These are phyloP conservation scores for Noctua janthe DNA, from an alignment of 2,888 invertebrate genomes.

Conservation along the genomic window DNA sequence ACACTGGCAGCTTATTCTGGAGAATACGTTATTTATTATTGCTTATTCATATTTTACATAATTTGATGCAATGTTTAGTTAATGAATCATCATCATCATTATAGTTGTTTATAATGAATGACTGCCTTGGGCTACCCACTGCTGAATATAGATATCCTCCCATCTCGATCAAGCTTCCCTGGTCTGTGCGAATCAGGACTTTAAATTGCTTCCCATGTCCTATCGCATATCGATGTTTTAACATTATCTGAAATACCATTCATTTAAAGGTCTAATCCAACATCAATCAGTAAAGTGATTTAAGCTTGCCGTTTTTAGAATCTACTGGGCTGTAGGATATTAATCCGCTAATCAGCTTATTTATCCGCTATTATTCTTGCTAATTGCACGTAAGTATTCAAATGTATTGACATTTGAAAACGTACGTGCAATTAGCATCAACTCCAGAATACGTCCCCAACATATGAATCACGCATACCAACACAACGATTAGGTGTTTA, in stretches of 20 bases:
- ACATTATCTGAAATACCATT: background rate
- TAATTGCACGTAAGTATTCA: too few relatives aligned
- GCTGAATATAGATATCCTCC: too few relatives aligned
- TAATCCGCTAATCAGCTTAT: too few relatives aligned
- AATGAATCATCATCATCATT: too few relatives aligned
- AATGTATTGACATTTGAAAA: background rate
- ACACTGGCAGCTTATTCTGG: slow-evolving; percentile 40
- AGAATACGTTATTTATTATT: slow-evolving; percentile 14
- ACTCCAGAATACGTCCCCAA: slow-evolving; percentile 52
- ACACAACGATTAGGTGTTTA: slow-evolving; percentile 53
- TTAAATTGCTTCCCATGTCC: background rate
- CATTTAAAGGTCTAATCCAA: too few relatives aligned
- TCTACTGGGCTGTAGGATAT: background rate
- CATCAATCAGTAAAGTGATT: background rate
- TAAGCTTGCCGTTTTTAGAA: background rate
- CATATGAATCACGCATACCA: slow-evolving; percentile 65
- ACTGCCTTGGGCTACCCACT: background rate
- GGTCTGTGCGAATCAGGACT: too few relatives aligned
- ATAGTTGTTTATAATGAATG: background rate
- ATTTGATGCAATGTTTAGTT: background rate
- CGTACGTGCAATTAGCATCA: background rate
- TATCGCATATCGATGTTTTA: background rate
- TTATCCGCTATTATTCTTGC: too few relatives aligned
- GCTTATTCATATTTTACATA: background rate
- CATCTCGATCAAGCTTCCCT: background rate